Base-by-base conservation (phyloP, 2,888 invertebrate species). In the Platyscelio sp. region DNA sequence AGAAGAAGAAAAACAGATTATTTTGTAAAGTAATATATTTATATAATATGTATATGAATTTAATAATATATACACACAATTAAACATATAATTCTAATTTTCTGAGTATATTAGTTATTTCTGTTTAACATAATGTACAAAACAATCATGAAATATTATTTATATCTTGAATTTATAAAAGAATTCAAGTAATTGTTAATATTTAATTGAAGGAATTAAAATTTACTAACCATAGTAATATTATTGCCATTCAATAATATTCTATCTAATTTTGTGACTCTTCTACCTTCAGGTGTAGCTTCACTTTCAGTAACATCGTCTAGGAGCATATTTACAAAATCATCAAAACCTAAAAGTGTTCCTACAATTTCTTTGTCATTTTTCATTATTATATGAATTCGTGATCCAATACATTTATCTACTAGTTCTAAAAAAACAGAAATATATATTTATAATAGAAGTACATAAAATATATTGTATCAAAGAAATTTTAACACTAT, bases 311-410 rank as follows among this genome's bases (percentile, higher is more conserved):
- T 98, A 3, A 99, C 99, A 95, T 99, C 99, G 93, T 99, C 99
- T 86, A 99, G 94, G 65, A 99, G 95, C 99, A 99, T 99, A 94
- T 99, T 99, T 38, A 99, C 99, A 94, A 99, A 99, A 94, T 99
- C 99, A 94, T 99, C 99, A 94, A 99, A 99, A 7, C 99, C 99
- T 87, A 98, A 95, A 65, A 99, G 94, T 0, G 99, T 99, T 84
- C 99, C 99, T 13, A 99, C 99, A 94, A 99, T 98, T 95, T 99
- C 99, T 94, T 99, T 99, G 93, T 99, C 99, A 94, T 99, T 99
- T 94, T 99, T 99, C 99, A 99, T 99, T 86, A 99, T 99, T 27
- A 99, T 99, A 94, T 99, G 99, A 91, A 99, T 99, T 86, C 98
- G 95, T 0, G 99, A 99, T 40, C 99, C 99, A 92, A 99, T 99